A percentile compares a stretch with the other conserved stretches of the same genome.
phyloP scores from a whole-genome alignment of 2,888 invertebrate genomes.

The Anthophora plumipes region DNA sequence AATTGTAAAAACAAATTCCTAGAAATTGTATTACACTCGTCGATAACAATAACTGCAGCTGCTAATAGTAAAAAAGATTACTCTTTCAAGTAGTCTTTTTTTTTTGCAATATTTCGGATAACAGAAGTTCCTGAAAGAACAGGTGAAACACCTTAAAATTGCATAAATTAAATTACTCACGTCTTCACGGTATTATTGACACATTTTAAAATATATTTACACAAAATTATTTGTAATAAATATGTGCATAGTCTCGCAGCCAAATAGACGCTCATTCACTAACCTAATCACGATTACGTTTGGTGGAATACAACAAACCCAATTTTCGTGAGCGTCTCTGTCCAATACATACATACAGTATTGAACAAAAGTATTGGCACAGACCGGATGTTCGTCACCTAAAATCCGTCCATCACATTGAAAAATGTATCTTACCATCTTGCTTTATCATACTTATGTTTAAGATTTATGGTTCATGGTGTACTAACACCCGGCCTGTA shows the following conservation, averaged over 20 bases:
- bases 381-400: too few relatives aligned
- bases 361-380: too few relatives aligned
- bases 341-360: too few relatives aligned
- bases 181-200: slow-evolving; percentile 11
- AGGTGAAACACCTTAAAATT: slow-evolving; percentile 4
- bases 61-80: slow-evolving; percentile 2
- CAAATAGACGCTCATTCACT: too few relatives aligned
- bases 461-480: too few relatives aligned
- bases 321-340: too few relatives aligned
- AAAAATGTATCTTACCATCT: too few relatives aligned
- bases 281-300: too few relatives aligned
- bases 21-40: not conserved
- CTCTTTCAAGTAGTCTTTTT: not conserved
- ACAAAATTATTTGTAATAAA: slow-evolving; percentile 9
- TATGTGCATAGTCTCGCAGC: slow-evolving; percentile 2
- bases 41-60: not conserved
- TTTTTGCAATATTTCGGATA: not conserved
- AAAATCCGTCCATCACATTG: too few relatives aligned
- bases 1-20: not conserved
- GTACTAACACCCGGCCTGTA: too few relatives aligned
- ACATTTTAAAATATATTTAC: slow-evolving; percentile 23
- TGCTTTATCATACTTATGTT: too few relatives aligned
- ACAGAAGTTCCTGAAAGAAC: slow-evolving; percentile 8
- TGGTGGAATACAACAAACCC: too few relatives aligned
- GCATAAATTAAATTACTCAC: slow-evolving; percentile 26